Conservation (phyloP, 2,113 vertebrate genomes). For the Perccottus glenii region DNA sequence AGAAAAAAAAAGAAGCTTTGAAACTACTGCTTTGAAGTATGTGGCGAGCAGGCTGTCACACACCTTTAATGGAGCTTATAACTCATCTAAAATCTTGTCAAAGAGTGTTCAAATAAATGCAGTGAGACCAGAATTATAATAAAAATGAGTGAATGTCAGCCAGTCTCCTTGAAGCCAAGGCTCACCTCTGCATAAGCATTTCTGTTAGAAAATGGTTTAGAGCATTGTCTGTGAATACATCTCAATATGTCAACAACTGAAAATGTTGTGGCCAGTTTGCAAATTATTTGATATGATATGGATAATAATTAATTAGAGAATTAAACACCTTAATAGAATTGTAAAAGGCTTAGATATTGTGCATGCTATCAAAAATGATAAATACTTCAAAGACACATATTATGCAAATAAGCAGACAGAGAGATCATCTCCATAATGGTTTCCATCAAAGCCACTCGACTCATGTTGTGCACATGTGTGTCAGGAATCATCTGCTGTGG, state of each 20-base stretch:
- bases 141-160: background rate
- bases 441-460: slow-evolving; percentile 62
- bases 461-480: slow-evolving; percentile 57
- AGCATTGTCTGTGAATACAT: background rate
- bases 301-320: background rate
- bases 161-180: background rate
- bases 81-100: background rate
- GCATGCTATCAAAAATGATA: slow-evolving; percentile 18
- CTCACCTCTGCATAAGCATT: background rate
- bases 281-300: background rate
- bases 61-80: background rate
- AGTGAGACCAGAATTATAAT: background rate
- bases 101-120: background rate
- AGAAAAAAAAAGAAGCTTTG: background rate
- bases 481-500: slow-evolving; percentile 66
- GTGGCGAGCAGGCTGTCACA: background rate
- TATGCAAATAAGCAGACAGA: slow-evolving; percentile 48
- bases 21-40: slow-evolving; percentile 1
- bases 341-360: background rate
- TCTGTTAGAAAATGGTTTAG: background rate
- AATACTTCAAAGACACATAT: slow-evolving; percentile 22
- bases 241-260: background rate
- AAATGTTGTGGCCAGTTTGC: background rate
- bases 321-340: background rate
- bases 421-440: slow-evolving; percentile 40